Conservation (phyloP, 2,113 vertebrate species). For the Shinisaurus crocodilurus region DNA sequence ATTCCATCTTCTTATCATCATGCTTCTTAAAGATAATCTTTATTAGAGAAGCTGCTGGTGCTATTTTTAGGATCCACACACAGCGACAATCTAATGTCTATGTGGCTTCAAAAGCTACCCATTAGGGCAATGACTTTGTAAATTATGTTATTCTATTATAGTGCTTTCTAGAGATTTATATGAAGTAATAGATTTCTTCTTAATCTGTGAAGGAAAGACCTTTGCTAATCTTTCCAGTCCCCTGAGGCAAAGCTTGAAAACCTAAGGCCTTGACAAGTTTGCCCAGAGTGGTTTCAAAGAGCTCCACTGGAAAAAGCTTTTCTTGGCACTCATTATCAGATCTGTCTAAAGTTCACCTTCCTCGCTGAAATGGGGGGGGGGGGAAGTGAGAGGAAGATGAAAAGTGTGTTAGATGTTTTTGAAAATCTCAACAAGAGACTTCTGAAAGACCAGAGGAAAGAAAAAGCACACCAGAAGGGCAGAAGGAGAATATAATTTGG, state of each 20-base stretch:
- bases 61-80: constrained; percentile 24
- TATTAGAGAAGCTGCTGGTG: constrained; percentile 23
- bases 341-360: constrained; percentile 58
- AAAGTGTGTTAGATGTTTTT: constrained; percentile 53
- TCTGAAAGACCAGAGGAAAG: constrained; percentile 54
- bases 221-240: constrained; percentile 48
- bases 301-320: constrained; percentile 32
- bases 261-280: constrained; percentile 54
- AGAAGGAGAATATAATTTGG: constrained; percentile 31
- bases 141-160: constrained; percentile 21
- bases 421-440: constrained; percentile 55
- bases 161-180: constrained; percentile 21
- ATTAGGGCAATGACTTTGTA: constrained; percentile 17
- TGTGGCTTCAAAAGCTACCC: constrained; percentile 21
- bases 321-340: constrained; percentile 57
- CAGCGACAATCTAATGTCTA: constrained; percentile 32
- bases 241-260: constrained; percentile 49
- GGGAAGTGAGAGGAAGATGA: constrained; percentile 49
- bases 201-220: constrained; percentile 39
- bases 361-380: constrained; percentile 23
- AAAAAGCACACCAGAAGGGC: constrained; percentile 42
- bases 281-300: constrained; percentile 55
- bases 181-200: constrained; percentile 42
- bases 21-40: constrained; percentile 2
- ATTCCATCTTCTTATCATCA: constrained; percentile 9